A percentile compares a stretch with the other conserved stretches of the same genome.
phyloP scores from a whole-genome alignment of 2,888 invertebrate species.

The Polia nebulosa region DNA sequence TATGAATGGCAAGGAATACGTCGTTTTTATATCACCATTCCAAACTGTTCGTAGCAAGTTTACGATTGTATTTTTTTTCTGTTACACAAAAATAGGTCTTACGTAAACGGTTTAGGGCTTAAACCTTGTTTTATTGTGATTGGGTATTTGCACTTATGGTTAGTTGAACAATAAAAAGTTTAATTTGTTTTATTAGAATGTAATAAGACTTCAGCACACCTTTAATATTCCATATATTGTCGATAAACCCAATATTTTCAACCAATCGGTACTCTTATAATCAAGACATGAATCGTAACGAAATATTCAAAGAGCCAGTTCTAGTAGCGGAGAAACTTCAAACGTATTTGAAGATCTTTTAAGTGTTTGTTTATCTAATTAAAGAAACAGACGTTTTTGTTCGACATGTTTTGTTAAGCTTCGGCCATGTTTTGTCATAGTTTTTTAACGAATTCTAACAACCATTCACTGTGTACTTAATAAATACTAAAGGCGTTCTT shows the following conservation, averaged over 20 bases:
- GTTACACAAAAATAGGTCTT: slow-evolving; percentile 37
- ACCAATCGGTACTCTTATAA: not conserved
- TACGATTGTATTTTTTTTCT: slow-evolving; percentile 51
- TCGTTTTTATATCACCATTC: slow-evolving; percentile 65
- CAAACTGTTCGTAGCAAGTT: slow-evolving; percentile 70
- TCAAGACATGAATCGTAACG: slow-evolving; percentile 31
- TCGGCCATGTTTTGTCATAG: slow-evolving; percentile 44
- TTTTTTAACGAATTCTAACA: slow-evolving; percentile 35
- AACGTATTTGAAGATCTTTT: slow-evolving; percentile 66
- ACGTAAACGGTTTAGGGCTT: slow-evolving; percentile 19
- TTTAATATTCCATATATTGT: not conserved
- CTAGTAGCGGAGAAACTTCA: slow-evolving; percentile 64
- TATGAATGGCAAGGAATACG: slow-evolving; percentile 74
- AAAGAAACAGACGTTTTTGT: slow-evolving; percentile 59
- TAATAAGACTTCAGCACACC: slow-evolving; percentile 6
- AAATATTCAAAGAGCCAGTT: slow-evolving; percentile 41
- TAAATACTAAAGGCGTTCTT: slow-evolving; percentile 27
- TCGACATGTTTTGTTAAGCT: slow-evolving; percentile 37
- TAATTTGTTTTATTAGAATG: slow-evolving; percentile 15
- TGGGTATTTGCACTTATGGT: slow-evolving; percentile 9
- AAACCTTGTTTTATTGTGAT: slow-evolving; percentile 24
- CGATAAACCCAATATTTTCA: slow-evolving; percentile 1
- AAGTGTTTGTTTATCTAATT: slow-evolving; percentile 69
- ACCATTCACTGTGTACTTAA: slow-evolving; percentile 12
- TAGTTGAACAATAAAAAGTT: slow-evolving; percentile 1